Base-by-base conservation (phyloP, 35 echinoderm and acorn worm genomes). In the Holothuria glaberrima region DNA sequence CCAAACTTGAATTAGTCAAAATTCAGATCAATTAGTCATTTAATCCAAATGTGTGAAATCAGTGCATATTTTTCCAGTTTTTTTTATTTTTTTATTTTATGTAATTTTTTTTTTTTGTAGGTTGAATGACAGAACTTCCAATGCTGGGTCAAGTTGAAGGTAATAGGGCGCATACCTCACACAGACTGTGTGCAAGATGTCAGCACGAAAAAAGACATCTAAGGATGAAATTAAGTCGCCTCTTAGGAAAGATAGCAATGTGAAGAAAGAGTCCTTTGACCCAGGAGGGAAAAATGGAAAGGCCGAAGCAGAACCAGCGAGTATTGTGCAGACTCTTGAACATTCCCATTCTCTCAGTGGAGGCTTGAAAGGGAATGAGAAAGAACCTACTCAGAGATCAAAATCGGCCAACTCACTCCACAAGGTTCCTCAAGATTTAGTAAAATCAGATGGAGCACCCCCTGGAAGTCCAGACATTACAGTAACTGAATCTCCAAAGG, bases 401-500 rank as follows among this genome's bases (percentile, higher is more conserved):
- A 48, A 84, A 10, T 84, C 80, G 9, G 80, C 61, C 54, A 84
- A 59, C 52, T 84, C 80, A 38, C 16, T 84, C 22, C 26, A 32
- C 14, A 61, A 84, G 34, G 80, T 58, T 5, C n/a, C 54, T 18
- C 54, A 63, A 59, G 34, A 20, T 38, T 38, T 36, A 30, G 9
- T 17, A 54, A 54, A 5, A 0, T 54, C 50, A 17, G 80, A 84
- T 28, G 13, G 14, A 60, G 80, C 80, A 31, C 30, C n/a, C 22
- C 9, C 80, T n/a, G 20, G 30, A 31, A 63, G 21, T 18, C 80
- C 80, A 61, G 59, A 84, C 46, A 84, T 89, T 20, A 61, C 50
- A 7, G 61, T 77, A 19, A 77, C 88, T n/a, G 73, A 89, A 79
- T 89, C 88, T 44, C 71, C 73, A 78, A 52, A 68, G 13, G 6